Percentiles rank a stretch among this genome's conserved stretches.
Evolutionary conservation across 2,113 vertebrate species (phyloP).

Genomic region (Crotalus tigris): DNA sequence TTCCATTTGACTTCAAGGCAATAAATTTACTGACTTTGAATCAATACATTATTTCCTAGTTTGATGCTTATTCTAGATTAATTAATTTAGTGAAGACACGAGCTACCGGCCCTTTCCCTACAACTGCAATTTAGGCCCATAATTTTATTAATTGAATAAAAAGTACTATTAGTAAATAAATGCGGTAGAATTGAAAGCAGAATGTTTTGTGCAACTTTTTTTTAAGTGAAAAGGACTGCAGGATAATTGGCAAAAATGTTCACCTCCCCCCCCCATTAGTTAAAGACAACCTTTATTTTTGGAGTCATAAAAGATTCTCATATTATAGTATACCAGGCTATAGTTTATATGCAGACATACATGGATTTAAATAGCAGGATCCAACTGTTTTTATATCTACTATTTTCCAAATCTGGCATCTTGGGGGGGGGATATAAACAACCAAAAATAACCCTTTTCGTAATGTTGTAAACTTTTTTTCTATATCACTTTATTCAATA

Average conservation of each 20-base stretch:
- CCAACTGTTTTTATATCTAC: neutral
- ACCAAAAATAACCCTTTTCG: neutral
- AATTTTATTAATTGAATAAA: slow-evolving; percentile 1
- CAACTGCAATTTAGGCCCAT: neutral
- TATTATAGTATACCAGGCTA: neutral
- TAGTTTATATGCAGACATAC: neutral
- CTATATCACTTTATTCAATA: neutral
- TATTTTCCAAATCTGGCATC: neutral
- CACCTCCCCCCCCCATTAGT: neutral
- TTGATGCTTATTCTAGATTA: neutral
- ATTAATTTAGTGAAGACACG: neutral
- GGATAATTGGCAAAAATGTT: neutral
- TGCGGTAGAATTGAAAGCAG: neutral
- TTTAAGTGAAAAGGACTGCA: neutral
- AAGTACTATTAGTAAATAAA: neutral
- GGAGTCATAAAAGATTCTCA: neutral
- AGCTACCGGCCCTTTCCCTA: accelerated
- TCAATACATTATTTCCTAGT: neutral
- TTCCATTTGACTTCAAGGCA: neutral
- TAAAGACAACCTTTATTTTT: neutral
- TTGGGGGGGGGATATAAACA: neutral
- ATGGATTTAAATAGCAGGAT: neutral
- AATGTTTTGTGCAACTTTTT: neutral
- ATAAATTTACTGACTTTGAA: neutral
- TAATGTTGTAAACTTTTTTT: neutral